Evolutionary conservation across 2,888 invertebrate species (phyloP).

Genomic region (Ophioninae sp.): DNA sequence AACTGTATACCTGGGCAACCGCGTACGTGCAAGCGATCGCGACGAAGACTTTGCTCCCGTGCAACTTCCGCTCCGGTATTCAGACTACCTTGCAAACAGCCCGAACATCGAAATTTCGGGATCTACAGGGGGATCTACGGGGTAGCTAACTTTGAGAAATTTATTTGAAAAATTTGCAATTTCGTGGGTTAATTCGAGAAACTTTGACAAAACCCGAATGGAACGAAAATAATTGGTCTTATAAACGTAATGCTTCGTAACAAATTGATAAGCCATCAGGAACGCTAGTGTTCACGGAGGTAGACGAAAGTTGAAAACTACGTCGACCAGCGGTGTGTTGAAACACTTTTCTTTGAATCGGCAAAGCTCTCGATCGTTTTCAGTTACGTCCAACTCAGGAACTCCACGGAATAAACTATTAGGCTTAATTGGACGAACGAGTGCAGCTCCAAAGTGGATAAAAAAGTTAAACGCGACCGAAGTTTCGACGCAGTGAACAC

Average conservation of each 20-base stretch:
- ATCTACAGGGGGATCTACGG: not conserved
- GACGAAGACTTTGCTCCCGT: slow-evolving; percentile 3
- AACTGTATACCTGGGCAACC: not conserved
- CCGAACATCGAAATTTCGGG: slow-evolving; percentile 1
- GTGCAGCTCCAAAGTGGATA: not conserved
- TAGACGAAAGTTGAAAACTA: too few relatives aligned
- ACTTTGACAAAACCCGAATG: not conserved
- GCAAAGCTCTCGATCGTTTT: not conserved
- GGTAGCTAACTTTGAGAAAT: not conserved
- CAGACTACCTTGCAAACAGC: slow-evolving; percentile 4
- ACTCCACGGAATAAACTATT: not conserved
- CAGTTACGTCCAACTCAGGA: not conserved
- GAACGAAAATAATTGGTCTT: not conserved
- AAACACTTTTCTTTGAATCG: not conserved
- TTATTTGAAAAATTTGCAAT: not conserved
- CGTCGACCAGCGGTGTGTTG: not conserved
- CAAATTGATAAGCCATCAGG: not conserved
- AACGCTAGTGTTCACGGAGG: not conserved
- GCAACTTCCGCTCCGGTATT: slow-evolving; percentile 8
- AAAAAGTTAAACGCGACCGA: not conserved
- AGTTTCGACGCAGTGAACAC: not conserved
- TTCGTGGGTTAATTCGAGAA: not conserved
- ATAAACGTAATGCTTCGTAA: not conserved
- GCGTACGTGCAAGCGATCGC: not conserved
- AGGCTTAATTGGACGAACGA: not conserved